A percentile compares a stretch with the other conserved stretches of the same genome.
These are phyloP conservation scores for Edolisoma coerulescens DNA, from an alignment of 2,113 vertebrate genomes.

Conservation along the genomic window DNA sequence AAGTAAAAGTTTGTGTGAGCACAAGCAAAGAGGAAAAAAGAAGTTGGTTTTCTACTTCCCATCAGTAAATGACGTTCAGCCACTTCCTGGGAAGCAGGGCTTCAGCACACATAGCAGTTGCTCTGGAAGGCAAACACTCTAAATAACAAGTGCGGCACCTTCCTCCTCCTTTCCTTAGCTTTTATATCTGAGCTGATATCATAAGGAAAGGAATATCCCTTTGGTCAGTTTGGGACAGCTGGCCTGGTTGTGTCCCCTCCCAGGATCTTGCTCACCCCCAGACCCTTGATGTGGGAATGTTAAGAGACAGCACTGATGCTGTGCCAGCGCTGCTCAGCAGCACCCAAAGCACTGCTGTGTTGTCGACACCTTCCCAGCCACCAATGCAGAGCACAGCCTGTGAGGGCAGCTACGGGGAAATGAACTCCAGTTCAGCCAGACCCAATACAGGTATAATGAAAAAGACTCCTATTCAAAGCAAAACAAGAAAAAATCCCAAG, in stretches of 20 bases:
- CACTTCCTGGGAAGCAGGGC: neutral
- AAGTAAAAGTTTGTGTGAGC: fast-evolving
- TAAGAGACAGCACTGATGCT: neutral
- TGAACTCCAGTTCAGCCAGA: neutral
- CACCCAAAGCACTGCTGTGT: neutral
- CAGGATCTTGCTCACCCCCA: too few species aligned
- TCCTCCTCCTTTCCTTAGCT: neutral
- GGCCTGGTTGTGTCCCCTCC: too few species aligned
- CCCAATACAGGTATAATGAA: constrained; percentile 5
- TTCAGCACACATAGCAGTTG: neutral
- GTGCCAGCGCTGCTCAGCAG: neutral
- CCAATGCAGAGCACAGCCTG: neutral
- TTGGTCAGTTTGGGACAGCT: neutral
- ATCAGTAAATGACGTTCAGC: fast-evolving
- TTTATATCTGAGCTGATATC: neutral
- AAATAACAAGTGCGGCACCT: neutral
- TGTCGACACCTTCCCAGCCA: neutral
- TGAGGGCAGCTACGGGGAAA: neutral
- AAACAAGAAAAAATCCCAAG: neutral
- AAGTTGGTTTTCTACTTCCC: neutral
- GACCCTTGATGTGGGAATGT: neutral
- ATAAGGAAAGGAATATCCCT: neutral
- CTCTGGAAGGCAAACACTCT: fast-evolving
- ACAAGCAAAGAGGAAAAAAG: neutral
- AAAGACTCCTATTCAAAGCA: neutral